A percentile compares a stretch with the other conserved stretches of the same genome.
phyloP scores from a whole-genome alignment of 2,113 vertebrate species.

The Serranochromis macrocephalus region DNA sequence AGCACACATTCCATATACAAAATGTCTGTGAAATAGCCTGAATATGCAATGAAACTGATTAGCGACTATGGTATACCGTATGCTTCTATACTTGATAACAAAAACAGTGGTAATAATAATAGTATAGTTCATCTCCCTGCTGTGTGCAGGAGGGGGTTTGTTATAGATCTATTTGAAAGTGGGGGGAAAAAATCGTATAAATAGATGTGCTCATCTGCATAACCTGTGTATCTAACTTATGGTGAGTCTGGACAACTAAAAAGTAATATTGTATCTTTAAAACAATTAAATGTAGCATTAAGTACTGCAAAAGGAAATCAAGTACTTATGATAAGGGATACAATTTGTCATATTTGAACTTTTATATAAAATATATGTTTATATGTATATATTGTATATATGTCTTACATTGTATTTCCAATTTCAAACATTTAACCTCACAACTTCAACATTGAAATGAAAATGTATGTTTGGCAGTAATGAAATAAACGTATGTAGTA shows the following conservation, averaged over 20 bases:
- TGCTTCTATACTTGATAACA: conserved; percentile 43
- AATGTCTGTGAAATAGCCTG: conserved; percentile 69
- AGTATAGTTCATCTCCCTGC: conserved; percentile 26
- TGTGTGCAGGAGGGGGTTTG: not conserved
- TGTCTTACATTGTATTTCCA: conserved; percentile 58
- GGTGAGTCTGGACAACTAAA: not conserved
- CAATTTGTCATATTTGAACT: conserved; percentile 28
- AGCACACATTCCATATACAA: conserved; percentile 78
- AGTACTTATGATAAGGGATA: conserved; percentile 18
- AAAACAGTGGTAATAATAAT: conserved; percentile 49
- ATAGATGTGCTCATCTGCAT: conserved; percentile 13
- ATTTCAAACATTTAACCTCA: conserved; percentile 62
- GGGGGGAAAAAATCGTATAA: not conserved
- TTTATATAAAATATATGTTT: conserved; percentile 67
- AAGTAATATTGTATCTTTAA: not conserved
- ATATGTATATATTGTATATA: conserved; percentile 56
- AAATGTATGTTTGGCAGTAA: conserved; percentile 55
- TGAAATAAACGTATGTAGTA: conserved; percentile 39
- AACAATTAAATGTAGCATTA: not conserved
- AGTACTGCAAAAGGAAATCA: not conserved
- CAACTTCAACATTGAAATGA: conserved; percentile 58
- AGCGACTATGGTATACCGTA: conserved; percentile 28
- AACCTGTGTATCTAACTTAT: not conserved
- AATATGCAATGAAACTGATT: conserved; percentile 57
- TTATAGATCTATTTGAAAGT: not conserved